phyloP scores from a whole-genome alignment of 35 echinoderm and acorn worm genomes.

The Anneissia japonica region DNA sequence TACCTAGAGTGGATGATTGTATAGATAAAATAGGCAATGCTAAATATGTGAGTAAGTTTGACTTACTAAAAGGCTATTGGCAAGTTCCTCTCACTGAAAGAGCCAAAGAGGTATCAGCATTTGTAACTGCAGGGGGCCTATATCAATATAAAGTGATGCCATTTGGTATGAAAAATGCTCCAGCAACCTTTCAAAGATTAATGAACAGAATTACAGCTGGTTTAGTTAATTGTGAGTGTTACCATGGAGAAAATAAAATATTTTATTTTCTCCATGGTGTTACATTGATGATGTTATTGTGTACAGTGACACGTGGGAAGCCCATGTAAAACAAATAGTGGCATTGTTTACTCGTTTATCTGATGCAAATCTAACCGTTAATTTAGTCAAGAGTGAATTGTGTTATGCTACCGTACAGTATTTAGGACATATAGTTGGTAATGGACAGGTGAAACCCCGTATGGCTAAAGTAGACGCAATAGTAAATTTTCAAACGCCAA shows the following conservation, averaged over 20 bases:
- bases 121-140: slow-evolving; percentile 41
- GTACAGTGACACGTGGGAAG: slow-evolving; percentile 33
- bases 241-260: too few species aligned
- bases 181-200: slow-evolving; percentile 46
- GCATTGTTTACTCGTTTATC: slow-evolving; percentile 28
- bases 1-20: too few species aligned
- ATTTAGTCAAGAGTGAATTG: slow-evolving; percentile 34
- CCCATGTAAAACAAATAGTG: slow-evolving; percentile 15
- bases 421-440: slow-evolving; percentile 42
- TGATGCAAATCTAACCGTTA: slow-evolving; percentile 41
- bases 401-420: slow-evolving; percentile 25
- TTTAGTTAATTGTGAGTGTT: background rate
- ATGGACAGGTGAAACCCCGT: slow-evolving; percentile 27
- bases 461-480: slow-evolving; percentile 29
- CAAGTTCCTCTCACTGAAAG: slow-evolving; percentile 50
- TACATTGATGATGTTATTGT: slow-evolving; percentile 57
- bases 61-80: slow-evolving; percentile 58
- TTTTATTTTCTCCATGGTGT: too few species aligned
- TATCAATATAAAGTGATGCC: slow-evolving; percentile 71
- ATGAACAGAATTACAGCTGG: slow-evolving; percentile 19
- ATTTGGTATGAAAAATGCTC: slow-evolving; percentile 76
- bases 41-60: slow-evolving; percentile 48
- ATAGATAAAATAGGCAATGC: too few species aligned
- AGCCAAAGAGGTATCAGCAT: slow-evolving; percentile 54
- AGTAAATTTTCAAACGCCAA: slow-evolving; percentile 14